Percentiles rank a stretch among this genome's conserved stretches.
These are phyloP conservation scores for Aegotheles bennettii DNA, from an alignment of 2,113 vertebrate genomes.

Conservation along the genomic window DNA sequence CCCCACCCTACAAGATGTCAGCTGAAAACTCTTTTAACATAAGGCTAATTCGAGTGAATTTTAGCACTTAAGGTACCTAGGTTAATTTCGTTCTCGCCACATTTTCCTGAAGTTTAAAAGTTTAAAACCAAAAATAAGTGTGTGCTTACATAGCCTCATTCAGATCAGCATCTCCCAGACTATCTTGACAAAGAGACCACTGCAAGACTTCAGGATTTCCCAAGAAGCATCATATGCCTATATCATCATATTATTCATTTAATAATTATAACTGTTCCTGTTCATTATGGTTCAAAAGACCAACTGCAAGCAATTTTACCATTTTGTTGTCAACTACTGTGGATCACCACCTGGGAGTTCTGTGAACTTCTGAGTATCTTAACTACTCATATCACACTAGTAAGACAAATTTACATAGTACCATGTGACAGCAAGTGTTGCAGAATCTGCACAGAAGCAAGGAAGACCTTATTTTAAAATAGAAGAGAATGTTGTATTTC, in stretches of 20 bases:
- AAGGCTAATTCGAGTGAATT: neutral
- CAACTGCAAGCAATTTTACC: neutral
- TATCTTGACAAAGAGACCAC: neutral
- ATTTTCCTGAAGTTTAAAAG: neutral
- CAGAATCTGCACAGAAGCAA: neutral
- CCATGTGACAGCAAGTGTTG: neutral
- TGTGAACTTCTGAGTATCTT: neutral
- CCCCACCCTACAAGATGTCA: neutral
- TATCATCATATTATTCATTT: neutral
- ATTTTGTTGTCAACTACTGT: neutral
- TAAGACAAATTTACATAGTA: neutral
- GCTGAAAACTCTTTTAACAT: neutral
- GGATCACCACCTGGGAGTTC: neutral
- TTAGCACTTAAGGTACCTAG: neutral
- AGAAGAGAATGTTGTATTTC: neutral
- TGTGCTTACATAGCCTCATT: neutral
- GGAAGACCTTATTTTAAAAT: neutral
- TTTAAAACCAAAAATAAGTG: neutral
- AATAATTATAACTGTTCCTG: neutral
- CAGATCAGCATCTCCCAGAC: neutral
- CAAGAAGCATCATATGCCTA: neutral
- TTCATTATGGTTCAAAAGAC: neutral
- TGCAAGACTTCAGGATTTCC: neutral
- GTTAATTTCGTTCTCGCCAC: neutral
- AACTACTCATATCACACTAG: neutral